Percentiles rank a stretch among this genome's conserved stretches.
These are phyloP conservation scores for Pelobates fuscus DNA, from an alignment of 2,113 vertebrate species.

Conservation along the genomic window DNA sequence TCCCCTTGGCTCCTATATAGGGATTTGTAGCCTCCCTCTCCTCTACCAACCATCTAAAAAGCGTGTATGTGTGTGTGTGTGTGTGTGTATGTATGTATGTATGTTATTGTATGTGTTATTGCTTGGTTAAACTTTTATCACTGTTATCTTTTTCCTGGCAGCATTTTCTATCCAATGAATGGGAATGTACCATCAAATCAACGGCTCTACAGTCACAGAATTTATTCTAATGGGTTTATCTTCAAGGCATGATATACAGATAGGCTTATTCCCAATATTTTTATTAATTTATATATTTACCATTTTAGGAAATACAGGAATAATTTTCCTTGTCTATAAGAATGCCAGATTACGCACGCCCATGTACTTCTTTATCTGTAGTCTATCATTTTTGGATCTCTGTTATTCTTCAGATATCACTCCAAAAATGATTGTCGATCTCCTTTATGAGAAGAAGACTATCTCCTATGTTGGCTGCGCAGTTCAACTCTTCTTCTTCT, in stretches of 20 bases:
- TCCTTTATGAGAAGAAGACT: not conserved
- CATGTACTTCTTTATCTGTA: conserved; percentile 25
- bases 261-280: not conserved
- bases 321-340: not conserved
- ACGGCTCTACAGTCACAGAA: not conserved
- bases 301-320: not conserved
- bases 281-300: not conserved
- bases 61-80: too few relatives aligned
- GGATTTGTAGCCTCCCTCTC: too few relatives aligned
- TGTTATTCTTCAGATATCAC: conserved; percentile 14
- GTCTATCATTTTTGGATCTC: conserved; percentile 21
- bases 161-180: not conserved
- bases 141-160: not conserved
- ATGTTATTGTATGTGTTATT: too few relatives aligned
- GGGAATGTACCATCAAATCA: not conserved
- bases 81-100: too few relatives aligned
- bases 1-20: too few relatives aligned
- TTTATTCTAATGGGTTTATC: not conserved
- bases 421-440: conserved; percentile 18
- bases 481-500: conserved; percentile 1
- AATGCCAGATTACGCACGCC: not conserved
- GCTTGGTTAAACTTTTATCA: too few relatives aligned
- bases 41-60: too few relatives aligned
- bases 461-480: not conserved
- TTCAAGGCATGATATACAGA: not conserved